These are phyloP conservation scores for Forbesichthys papilliferus DNA, from an alignment of 2,113 vertebrate genomes.

Conservation along the genomic window DNA sequence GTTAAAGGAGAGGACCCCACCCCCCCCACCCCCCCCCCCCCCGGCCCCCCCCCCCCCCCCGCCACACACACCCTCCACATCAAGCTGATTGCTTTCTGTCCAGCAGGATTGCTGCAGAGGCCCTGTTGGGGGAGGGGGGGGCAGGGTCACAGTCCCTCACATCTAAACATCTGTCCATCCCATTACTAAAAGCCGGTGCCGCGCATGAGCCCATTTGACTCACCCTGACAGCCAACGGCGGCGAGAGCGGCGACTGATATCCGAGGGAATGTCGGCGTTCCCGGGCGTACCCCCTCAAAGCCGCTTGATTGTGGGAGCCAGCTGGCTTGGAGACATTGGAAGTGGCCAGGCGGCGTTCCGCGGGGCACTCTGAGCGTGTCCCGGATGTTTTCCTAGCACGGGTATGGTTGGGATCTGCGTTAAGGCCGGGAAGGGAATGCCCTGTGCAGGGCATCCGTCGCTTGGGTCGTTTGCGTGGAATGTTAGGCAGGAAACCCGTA, in stretches of 20 bases:
- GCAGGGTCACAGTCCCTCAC: conserved; percentile 50
- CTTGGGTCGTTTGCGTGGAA: conserved; percentile 67
- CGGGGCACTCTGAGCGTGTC: conserved; percentile 34
- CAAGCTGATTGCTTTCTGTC: conserved; percentile 76
- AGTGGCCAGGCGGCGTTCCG: conserved; percentile 31
- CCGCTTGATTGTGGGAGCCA: conserved; percentile 67
- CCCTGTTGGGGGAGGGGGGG: conserved; percentile 24
- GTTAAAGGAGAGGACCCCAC: no score
- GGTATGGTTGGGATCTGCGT: conserved; percentile 42
- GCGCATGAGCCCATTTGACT: conserved; percentile 57
- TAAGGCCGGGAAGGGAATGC: conserved; percentile 48
- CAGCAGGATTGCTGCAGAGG: conserved; percentile 44
- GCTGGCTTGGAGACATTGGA: conserved; percentile 59
- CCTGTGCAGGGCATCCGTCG: conserved; percentile 53
- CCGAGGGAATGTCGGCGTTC: conserved; percentile 44
- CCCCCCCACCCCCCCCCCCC: no score
- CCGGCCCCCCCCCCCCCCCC: conserved; percentile 50
- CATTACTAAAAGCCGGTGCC: conserved; percentile 57
- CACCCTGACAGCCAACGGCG: conserved; percentile 59
- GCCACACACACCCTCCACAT: conserved; percentile 62
- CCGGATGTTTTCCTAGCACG: conserved; percentile 60
- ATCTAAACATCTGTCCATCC: conserved; percentile 77
- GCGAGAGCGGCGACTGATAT: conserved; percentile 32
- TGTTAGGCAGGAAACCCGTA: conserved; percentile 66
- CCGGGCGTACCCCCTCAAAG: conserved; percentile 61